Conservation (phyloP, 2,888 invertebrate genomes). For the Colostygia pectinataria region DNA sequence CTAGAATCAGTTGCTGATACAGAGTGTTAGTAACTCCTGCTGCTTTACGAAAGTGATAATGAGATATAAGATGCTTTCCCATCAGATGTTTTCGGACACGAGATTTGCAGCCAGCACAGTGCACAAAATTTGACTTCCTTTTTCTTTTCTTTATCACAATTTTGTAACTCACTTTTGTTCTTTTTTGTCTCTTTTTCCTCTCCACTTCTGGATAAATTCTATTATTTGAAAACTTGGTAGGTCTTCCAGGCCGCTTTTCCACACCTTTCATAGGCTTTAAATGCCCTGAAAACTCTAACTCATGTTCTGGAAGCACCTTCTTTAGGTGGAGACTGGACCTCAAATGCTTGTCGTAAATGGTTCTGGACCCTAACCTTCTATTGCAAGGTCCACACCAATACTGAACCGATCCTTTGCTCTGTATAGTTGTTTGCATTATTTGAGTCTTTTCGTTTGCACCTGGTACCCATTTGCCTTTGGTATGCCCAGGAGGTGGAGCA, state of each 20-base stretch:
- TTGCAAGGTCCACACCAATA: constrained; percentile 93
- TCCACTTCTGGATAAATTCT: constrained; percentile 54
- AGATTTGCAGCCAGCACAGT: constrained; percentile 88
- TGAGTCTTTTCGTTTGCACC: constrained; percentile 82
- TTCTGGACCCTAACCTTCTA: constrained; percentile 87
- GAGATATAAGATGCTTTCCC: constrained; percentile 93
- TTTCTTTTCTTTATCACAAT: constrained; percentile 70
- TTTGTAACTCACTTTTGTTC: constrained; percentile 45
- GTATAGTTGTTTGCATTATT: constrained; percentile 79
- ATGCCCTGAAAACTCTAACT: constrained; percentile 85
- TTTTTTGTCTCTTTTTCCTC: constrained; percentile 42
- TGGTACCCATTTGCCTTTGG: constrained; percentile 92
- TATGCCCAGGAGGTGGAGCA: constrained; percentile 87
- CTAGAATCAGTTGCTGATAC: constrained; percentile 86
- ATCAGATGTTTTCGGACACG: constrained; percentile 86
- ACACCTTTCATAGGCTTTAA: constrained; percentile 56
- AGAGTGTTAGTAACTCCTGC: constrained; percentile 81
- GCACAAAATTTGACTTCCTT: constrained; percentile 83
- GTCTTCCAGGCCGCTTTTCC: constrained; percentile 61
- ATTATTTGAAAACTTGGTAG: constrained; percentile 62
- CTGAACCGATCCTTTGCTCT: constrained; percentile 80
- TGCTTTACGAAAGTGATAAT: constrained; percentile 91
- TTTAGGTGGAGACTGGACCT: constrained; percentile 88
- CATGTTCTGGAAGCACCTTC: constrained; percentile 85
- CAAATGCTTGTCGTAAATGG: constrained; percentile 90